phyloP scores from a whole-genome alignment of 2,113 vertebrate species.

The Sinocyclocheilus anophthalmus region DNA sequence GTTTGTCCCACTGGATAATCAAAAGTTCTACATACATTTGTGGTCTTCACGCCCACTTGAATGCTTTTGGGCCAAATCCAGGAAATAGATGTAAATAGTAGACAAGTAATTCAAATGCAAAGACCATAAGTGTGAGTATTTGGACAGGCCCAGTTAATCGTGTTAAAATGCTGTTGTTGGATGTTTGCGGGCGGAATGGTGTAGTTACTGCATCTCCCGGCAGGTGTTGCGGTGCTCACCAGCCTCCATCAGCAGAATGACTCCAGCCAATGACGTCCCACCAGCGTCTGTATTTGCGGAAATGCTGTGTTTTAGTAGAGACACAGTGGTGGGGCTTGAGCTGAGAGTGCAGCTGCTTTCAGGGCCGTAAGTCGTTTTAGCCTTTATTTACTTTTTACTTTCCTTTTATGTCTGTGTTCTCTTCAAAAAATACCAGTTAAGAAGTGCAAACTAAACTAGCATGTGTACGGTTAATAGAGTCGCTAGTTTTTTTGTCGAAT shows the following conservation, averaged over 20 bases:
- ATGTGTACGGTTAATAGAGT: not conserved
- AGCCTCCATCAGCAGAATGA: not conserved
- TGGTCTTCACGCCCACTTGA: too few species aligned
- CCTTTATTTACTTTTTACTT: not conserved
- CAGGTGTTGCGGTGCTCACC: not conserved
- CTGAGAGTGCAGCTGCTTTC: not conserved
- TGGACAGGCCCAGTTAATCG: too few species aligned
- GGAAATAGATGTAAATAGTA: too few species aligned
- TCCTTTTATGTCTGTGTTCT: too few species aligned
- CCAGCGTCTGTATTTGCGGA: slow-evolving; percentile 25
- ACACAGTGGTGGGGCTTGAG: not conserved
- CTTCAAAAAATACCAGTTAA: not conserved
- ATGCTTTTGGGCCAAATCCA: too few species aligned
- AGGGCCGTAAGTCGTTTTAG: not conserved
- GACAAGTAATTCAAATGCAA: too few species aligned
- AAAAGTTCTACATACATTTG: too few species aligned
- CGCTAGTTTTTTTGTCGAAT: not conserved
- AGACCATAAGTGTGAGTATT: too few species aligned
- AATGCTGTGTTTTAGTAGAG: not conserved
- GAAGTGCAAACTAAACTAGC: not conserved
- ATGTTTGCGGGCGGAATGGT: not conserved
- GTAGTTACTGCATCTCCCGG: not conserved
- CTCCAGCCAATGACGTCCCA: not conserved
- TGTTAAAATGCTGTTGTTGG: too few species aligned
- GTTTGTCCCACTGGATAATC: too few species aligned